Conservation (phyloP, 92 coral and sea anemone species). For the Plumapathes pennacea region DNA sequence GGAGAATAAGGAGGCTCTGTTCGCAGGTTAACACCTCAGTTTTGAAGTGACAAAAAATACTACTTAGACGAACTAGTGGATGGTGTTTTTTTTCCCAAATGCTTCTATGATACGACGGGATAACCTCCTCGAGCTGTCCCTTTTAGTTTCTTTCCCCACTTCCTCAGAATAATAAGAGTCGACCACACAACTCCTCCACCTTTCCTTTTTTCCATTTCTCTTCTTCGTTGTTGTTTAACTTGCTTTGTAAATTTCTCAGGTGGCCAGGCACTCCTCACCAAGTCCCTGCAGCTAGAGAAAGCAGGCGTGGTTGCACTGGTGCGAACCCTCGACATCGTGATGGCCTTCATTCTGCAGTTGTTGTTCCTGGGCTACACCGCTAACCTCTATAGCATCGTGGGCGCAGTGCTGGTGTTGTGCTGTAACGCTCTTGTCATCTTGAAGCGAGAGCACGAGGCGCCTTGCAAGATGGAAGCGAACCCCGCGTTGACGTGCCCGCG, state of each 20-base stretch:
- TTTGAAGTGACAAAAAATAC: no score
- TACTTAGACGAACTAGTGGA: no score
- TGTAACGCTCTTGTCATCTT: slow-evolving; percentile 77
- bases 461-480: no score
- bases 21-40: no score
- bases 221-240: neutral
- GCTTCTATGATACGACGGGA: no score
- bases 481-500: no score
- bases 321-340: slow-evolving; percentile 90
- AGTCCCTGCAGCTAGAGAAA: slow-evolving; percentile 76
- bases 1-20: no score
- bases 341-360: slow-evolving; percentile 87
- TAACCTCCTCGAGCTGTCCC: no score
- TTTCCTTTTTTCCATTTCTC: neutral
- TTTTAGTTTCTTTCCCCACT: no score
- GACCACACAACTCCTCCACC: neutral
- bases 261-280: slow-evolving; percentile 88
- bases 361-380: slow-evolving; percentile 82
- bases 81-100: no score
- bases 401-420: slow-evolving; percentile 73
- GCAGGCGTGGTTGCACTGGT: slow-evolving; percentile 92
- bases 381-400: slow-evolving; percentile 76
- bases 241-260: slow-evolving; percentile 49
- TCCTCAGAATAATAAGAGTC: no score
- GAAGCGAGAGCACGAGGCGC: slow-evolving; percentile 53